Evolutionary conservation across 2,888 invertebrate species (phyloP).

Genomic region (Sussaba pulchella): DNA sequence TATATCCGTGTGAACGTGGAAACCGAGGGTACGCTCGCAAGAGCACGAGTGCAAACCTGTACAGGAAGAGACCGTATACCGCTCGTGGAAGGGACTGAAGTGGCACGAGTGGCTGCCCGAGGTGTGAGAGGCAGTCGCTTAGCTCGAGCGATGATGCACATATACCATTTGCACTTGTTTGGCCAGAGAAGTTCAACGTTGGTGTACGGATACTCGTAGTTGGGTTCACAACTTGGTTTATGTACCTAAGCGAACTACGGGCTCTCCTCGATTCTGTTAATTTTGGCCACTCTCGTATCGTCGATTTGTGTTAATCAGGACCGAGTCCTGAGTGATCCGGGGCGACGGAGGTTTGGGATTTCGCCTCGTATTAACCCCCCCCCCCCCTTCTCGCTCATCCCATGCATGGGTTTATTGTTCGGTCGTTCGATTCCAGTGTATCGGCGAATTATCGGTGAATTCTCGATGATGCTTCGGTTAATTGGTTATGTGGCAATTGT

Average conservation of each 20-base stretch:
- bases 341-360: not conserved
- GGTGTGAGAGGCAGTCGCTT: conserved; percentile 43
- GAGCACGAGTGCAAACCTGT: conserved; percentile 20
- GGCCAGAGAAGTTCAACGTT: conserved; percentile 28
- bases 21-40: not conserved
- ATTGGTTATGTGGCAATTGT: conserved; percentile 10
- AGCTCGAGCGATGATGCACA: conserved; percentile 23
- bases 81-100: conserved; percentile 1
- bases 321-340: conserved; percentile 15
- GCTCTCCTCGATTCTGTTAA: conserved; percentile 24
- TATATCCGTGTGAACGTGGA: not conserved
- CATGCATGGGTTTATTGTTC: not conserved
- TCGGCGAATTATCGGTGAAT: not conserved
- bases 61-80: conserved; percentile 8
- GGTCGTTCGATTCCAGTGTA: conserved; percentile 10
- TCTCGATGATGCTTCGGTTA: conserved; percentile 13
- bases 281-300: conserved; percentile 14
- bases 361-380: not conserved
- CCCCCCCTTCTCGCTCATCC: not conserved
- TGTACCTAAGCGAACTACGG: conserved; percentile 22
- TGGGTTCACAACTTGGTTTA: conserved; percentile 39
- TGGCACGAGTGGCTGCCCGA: conserved; percentile 31
- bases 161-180: conserved; percentile 37
- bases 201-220: conserved; percentile 18
- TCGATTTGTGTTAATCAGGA: conserved; percentile 24